phyloP scores from a whole-genome alignment of 2,113 vertebrate species.

The Dolichotis patagonum region DNA sequence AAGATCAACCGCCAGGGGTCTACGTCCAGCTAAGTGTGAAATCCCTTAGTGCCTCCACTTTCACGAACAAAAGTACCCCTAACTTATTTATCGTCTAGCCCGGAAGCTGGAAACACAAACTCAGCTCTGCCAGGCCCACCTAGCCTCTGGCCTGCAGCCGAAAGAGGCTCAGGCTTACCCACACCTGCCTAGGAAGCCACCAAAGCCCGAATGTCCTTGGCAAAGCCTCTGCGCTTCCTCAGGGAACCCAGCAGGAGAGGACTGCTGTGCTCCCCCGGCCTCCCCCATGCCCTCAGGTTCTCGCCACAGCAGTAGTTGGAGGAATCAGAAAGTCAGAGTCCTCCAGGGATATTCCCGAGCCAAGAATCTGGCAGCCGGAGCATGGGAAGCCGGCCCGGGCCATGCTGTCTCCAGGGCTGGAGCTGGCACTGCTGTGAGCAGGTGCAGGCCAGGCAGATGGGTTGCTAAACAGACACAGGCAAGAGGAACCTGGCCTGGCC shows the following conservation, averaged over 20 bases:
- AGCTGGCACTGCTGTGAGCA: not conserved
- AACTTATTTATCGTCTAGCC: not conserved
- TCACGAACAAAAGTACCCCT: not conserved
- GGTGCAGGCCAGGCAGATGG: not conserved
- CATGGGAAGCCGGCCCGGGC: not conserved
- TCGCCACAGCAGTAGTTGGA: not conserved
- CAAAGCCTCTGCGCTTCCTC: not conserved
- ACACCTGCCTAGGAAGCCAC: not conserved
- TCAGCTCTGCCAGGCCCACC: not conserved
- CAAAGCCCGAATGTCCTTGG: not conserved
- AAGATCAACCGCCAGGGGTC: not conserved
- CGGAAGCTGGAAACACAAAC: not conserved
- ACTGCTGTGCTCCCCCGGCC: not conserved
- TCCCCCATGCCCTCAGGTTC: not conserved
- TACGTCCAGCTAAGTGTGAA: not conserved
- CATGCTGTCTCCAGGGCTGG: not conserved
- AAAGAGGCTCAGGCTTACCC: not conserved
- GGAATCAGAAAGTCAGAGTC: not conserved
- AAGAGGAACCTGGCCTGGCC: not conserved
- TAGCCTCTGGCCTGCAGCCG: not conserved
- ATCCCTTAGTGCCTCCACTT: not conserved
- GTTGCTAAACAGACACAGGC: not conserved
- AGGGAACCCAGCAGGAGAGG: not conserved
- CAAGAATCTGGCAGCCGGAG: not conserved
- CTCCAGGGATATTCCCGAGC: not conserved